Evolutionary conservation across 2,113 vertebrate genomes (phyloP).

Genomic region (Colaptes auratus): DNA sequence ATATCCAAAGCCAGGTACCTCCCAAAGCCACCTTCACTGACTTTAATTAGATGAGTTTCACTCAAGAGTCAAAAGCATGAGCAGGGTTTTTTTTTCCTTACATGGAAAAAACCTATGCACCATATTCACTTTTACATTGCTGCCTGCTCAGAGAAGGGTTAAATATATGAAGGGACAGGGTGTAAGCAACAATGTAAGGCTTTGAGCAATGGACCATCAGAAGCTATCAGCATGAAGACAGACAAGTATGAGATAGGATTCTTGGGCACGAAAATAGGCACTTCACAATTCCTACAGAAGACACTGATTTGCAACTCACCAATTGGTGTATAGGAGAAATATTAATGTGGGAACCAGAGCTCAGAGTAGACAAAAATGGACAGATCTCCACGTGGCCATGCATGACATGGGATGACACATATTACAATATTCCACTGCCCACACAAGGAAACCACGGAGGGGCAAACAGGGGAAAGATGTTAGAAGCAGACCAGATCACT

Average conservation of each 20-base stretch:
- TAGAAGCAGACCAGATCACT: neutral
- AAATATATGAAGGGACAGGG: neutral
- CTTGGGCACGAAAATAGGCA: neutral
- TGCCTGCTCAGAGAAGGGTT: neutral
- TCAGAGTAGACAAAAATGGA: neutral
- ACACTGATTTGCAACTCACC: neutral
- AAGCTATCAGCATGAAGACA: conserved; percentile 30
- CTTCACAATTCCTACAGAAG: neutral
- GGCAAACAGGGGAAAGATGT: neutral
- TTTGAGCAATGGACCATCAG: neutral
- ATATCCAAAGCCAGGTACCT: neutral
- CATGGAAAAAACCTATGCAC: neutral
- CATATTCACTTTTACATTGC: neutral
- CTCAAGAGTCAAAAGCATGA: neutral
- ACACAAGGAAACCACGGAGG: neutral
- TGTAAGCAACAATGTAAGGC: neutral
- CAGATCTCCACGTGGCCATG: neutral
- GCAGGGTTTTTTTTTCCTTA: neutral
- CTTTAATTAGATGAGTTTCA: neutral
- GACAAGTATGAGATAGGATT: neutral
- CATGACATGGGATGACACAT: neutral
- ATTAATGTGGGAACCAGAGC: neutral
- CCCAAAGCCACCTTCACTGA: neutral
- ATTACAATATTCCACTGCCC: neutral
- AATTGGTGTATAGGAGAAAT: neutral